Evolutionary conservation across 2,797 vertebrate genomes (phyloP), one percentile per base, ranked within the genome.

Genomic region (Tinamus major): DNA sequence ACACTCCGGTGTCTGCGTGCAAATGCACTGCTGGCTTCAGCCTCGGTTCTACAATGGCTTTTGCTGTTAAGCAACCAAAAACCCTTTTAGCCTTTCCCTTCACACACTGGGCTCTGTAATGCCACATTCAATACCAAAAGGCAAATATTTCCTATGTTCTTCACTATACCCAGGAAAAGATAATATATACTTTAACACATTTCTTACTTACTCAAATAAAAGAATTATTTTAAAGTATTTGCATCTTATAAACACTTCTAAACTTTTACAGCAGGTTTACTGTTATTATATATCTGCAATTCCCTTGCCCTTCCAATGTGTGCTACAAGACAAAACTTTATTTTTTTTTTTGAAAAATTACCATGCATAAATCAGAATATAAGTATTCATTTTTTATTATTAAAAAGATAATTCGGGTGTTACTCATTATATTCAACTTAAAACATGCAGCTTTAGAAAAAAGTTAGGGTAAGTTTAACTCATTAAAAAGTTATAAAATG

Each of bases 1-100:
- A 1, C 26, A 79, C 42, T 59, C 16, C 9, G 42, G 3, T 42
- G 39, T 15, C 63, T 31, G 14, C 1, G 2, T 1, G 12, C 20
- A 46, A 35, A 27, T 61, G 68, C 51, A 75, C 3, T 9, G 13
- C 11, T 63, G 48, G 27, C 51, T 62, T 31, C 55, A 39, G 37
- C 42, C 59, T 39, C 4, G 10, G 39, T 26, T 37, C 67, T 21
- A 12, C 51, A 5, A 29, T 17, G 55, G 31, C 4, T 67, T 69
- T 69, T 69, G 7, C 7, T 23, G 24, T 46, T 16, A 15, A 53
- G 17, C 13, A 82, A 70, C 74, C 23, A 12, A 61, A 77, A 77
- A 55, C 65, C 76, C 55, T 72, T 46, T 53, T 68, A 13, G 37
- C 71, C 18, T 55, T 11, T 42, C 79, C 27, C 33, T 31, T 15